A percentile compares a stretch with the other conserved stretches of the same genome.
These are phyloP conservation scores for Meriones unguiculatus DNA, from an alignment of 2,113 vertebrate genomes.

Conservation along the genomic window DNA sequence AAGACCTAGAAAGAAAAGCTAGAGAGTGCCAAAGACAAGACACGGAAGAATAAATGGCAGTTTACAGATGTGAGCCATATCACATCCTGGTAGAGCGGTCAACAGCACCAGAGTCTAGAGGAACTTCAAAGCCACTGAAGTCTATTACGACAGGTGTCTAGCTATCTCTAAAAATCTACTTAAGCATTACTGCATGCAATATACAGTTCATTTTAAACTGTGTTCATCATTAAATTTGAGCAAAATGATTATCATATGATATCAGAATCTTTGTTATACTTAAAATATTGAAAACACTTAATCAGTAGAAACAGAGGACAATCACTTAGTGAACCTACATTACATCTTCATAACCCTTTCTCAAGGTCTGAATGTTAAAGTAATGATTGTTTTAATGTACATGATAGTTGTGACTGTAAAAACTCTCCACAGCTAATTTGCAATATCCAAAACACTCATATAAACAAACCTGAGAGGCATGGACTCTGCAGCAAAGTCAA, in stretches of 20 bases:
- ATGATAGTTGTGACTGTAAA: background rate
- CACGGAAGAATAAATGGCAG: background rate
- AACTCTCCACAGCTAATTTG: slow-evolving; percentile 21
- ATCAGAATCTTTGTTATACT: background rate
- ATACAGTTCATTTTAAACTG: background rate
- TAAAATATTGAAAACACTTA: background rate
- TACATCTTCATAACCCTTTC: background rate
- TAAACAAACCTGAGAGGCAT: background rate
- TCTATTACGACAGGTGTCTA: background rate
- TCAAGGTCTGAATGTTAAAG: slow-evolving; percentile 39
- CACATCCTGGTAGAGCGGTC: background rate
- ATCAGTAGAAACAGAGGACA: background rate
- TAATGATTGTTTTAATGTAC: background rate
- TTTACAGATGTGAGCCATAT: background rate
- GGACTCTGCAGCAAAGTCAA: background rate
- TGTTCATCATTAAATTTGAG: background rate
- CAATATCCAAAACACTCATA: background rate
- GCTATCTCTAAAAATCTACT: background rate
- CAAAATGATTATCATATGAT: slow-evolving; percentile 39
- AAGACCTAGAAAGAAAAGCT: slow-evolving; percentile 45
- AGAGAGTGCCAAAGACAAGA: background rate
- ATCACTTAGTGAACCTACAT: background rate
- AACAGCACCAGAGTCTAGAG: background rate
- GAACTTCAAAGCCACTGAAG: background rate
- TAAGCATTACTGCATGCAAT: background rate